Conservation (phyloP, 1,140 invertebrate species). For the Vollenhovia emeryi region DNA sequence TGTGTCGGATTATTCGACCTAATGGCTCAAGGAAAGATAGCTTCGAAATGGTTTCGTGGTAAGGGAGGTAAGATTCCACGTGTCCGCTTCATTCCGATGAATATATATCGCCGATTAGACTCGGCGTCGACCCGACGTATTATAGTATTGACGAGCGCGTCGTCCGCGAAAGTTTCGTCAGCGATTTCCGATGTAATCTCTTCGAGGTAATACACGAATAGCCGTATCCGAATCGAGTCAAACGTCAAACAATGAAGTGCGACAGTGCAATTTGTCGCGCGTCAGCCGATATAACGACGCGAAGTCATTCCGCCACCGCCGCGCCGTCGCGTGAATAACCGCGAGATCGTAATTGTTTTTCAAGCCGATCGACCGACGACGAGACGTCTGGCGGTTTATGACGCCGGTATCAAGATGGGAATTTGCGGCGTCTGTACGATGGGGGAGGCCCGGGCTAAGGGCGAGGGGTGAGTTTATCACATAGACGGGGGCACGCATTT, state of each 20-base stretch:
- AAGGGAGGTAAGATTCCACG: neutral
- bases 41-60: neutral
- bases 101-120: neutral
- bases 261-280: constrained; percentile 55
- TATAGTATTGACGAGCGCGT: neutral
- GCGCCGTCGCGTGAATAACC: constrained; percentile 42
- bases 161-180: neutral
- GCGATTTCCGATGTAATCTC: neutral
- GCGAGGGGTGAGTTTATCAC: constrained; percentile 45
- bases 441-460: neutral
- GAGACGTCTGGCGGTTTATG: constrained; percentile 46
- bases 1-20: no score
- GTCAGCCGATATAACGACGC: constrained; percentile 46
- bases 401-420: constrained; percentile 50
- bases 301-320: constrained; percentile 23
- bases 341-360: constrained; percentile 54
- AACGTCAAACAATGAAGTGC: constrained; percentile 42
- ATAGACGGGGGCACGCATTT: constrained; percentile 55
- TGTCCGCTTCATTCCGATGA: neutral
- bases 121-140: neutral
- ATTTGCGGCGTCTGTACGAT: constrained; percentile 16
- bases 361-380: constrained; percentile 28
- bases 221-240: constrained; percentile 18
- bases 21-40: neutral
- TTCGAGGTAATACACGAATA: neutral